Percentiles rank a stretch among this genome's conserved stretches.
Evolutionary conservation across 2,888 invertebrate species (phyloP).

Genomic region (Scaptomyza cyrtandrae): DNA sequence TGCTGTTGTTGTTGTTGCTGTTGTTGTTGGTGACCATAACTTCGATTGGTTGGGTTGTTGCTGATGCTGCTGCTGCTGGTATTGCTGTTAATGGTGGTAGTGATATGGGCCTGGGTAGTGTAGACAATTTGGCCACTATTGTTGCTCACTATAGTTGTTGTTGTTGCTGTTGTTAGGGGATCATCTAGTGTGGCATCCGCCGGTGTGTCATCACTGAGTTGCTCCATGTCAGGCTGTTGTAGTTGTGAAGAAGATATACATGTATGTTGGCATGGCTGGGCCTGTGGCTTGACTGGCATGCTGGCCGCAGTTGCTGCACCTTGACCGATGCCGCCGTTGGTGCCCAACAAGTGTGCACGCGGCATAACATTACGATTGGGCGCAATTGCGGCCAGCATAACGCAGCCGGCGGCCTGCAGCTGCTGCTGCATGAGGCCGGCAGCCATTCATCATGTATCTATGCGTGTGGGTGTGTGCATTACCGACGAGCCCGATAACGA

Average conservation of each 20-base stretch:
- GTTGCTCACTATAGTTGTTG: constrained; percentile 20
- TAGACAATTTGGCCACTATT: constrained; percentile 27
- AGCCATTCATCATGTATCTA: constrained; percentile 83
- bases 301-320: constrained; percentile 71
- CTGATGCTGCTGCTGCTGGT: not conserved
- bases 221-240: constrained; percentile 67
- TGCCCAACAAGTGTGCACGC: constrained; percentile 44
- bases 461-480: constrained; percentile 81
- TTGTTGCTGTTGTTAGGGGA: constrained; percentile 19
- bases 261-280: constrained; percentile 65
- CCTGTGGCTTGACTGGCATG: constrained; percentile 64
- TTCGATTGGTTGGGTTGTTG: constrained; percentile 16
- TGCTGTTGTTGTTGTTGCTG: constrained; percentile 31
- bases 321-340: constrained; percentile 43
- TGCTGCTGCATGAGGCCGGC: constrained; percentile 83
- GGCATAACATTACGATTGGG: constrained; percentile 49
- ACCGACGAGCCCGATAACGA: constrained; percentile 79
- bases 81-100: constrained; percentile 21
- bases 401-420: constrained; percentile 73
- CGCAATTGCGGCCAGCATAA: constrained; percentile 76
- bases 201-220: constrained; percentile 24
- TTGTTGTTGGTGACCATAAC: constrained; percentile 20
- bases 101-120: constrained; percentile 3
- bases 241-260: constrained; percentile 77
- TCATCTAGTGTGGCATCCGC: constrained; percentile 34